Evolutionary conservation across 2,888 invertebrate species (phyloP).

Genomic region (Amiota communis): DNA sequence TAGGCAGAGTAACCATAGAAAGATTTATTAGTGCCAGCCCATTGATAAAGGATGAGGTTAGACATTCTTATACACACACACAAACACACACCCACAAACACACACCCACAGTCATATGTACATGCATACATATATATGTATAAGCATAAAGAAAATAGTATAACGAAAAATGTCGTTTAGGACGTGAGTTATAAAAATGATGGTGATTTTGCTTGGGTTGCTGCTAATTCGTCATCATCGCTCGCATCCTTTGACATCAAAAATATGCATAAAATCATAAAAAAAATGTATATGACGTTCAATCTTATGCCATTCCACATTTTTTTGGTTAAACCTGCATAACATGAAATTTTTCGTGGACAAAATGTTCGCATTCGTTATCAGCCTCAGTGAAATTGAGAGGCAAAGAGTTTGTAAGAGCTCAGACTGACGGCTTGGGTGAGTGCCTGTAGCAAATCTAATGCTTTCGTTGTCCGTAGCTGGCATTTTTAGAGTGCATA

Average conservation of each 20-base stretch:
- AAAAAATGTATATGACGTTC: not conserved
- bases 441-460: no score
- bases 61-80: not conserved
- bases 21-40: constrained; percentile 11
- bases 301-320: no score
- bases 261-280: not conserved
- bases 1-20: not conserved
- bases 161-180: not conserved
- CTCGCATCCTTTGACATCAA: constrained; percentile 12
- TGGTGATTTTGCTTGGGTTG: no score
- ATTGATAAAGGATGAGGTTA: not conserved
- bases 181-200: not conserved
- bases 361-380: no score
- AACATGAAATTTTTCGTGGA: no score
- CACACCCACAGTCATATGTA: not conserved
- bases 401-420: no score
- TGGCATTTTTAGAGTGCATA: no score
- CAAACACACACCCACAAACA: not conserved
- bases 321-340: no score
- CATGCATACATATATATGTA: not conserved
- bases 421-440: no score
- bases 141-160: not conserved
- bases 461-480: no score
- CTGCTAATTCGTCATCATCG: constrained; percentile 7
- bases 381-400: no score